Evolutionary conservation across 2,797 vertebrate genomes (phyloP).

Genomic region (Anableps anableps): DNA sequence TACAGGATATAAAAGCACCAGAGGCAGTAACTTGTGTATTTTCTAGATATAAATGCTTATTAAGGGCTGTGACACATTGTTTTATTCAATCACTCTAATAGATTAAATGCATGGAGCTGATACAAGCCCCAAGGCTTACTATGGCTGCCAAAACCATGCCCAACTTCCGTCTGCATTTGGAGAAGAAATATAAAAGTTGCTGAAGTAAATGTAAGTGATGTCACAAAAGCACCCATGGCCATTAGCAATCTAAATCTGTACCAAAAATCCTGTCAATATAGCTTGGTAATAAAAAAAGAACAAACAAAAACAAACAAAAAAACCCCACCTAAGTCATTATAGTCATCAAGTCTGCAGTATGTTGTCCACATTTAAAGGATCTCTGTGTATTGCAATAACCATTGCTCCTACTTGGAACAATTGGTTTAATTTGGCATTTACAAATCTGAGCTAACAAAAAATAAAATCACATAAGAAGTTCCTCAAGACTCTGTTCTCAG

Average conservation of each 20-base stretch:
- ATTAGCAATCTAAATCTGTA: background rate
- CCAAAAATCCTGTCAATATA: background rate
- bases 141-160: background rate
- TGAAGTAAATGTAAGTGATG: background rate
- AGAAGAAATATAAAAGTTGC: background rate
- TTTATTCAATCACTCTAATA: background rate
- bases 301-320: background rate
- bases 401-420: background rate
- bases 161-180: background rate
- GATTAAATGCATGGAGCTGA: background rate
- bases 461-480: background rate
- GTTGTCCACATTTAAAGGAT: background rate
- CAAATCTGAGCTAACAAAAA: background rate
- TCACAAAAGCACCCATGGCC: no score
- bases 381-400: background rate
- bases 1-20: background rate
- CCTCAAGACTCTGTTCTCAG: background rate
- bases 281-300: background rate
- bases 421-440: background rate
- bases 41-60: background rate
- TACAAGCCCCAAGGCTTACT: background rate
- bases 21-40: background rate
- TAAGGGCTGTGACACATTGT: background rate
- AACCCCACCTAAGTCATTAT: no score
- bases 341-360: background rate